Evolutionary conservation across 1,140 invertebrate genomes (phyloP), one percentile per base, ranked within the genome.

Genomic region (Maconellicoccus hirsutus): DNA sequence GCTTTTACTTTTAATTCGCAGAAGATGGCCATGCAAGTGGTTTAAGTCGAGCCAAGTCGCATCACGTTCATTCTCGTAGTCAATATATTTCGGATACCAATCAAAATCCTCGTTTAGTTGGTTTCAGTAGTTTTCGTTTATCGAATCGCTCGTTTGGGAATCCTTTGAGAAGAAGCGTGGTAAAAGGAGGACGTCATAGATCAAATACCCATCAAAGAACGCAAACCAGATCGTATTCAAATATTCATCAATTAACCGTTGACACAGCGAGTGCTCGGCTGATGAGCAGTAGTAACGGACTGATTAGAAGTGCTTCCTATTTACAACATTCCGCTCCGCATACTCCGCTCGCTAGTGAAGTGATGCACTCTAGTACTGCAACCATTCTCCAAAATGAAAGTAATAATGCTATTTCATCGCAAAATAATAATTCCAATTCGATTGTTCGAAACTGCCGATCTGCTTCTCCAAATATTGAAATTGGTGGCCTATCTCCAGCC

Each of bases 121-220:
- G 74, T 70, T 77, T 77, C 71, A 75, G 76, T 71, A 77, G 76
- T 29, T 77, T 77, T 39, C 61, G 76, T 14, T 74, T 76, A 19
- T 74, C 76, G 2, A 75, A 74, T 63, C 73, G 72, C 0, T 66
- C 61, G 25, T 66, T 66, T 22, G 61, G 61, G 3, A 66, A 66
- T 66, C 10, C 61, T 2, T 26, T 66, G 22, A 23, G 61, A 23
- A 23, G 61, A 23, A 66, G 61, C 16, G 25, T 22, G 22, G 7
- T 66, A 10, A 66, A 66, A 66, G 61, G 61, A 23, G 61, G 61
- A 1, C 61, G 22, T 25, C 61, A 26, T 25, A 10, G 61, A 25
- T 52, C 42, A 8, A 16, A 2, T 52, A 14, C 4, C n/a, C 21
- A 66, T 26, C 61, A 66, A 26, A 66, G 25, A 23, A 23, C 61